Percentiles rank a stretch among this genome's conserved stretches.
Conservation (phyloP, 2,888 invertebrate species). For the Mermis nigrescens region DNA sequence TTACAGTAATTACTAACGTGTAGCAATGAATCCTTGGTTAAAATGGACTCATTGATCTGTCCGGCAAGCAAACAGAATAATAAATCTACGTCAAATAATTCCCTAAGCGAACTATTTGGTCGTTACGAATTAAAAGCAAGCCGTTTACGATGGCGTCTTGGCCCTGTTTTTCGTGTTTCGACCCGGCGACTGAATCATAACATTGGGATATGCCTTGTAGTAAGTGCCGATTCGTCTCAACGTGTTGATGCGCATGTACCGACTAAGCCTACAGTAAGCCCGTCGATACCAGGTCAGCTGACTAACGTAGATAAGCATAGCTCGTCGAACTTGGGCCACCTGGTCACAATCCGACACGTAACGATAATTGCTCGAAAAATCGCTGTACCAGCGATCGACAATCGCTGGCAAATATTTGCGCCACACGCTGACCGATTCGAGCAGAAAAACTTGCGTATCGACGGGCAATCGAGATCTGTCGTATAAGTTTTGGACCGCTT, state of each 20-base stretch:
- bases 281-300: conserved; percentile 82
- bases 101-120: too few relatives aligned
- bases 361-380: conserved; percentile 21
- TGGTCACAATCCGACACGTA: conserved; percentile 21
- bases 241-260: conserved; percentile 76
- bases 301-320: conserved; percentile 52
- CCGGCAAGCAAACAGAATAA: too few relatives aligned
- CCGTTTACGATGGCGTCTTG: too few relatives aligned
- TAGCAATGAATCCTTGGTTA: too few relatives aligned
- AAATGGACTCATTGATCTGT: too few relatives aligned
- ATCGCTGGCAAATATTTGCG: conserved; percentile 32
- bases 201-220: too few relatives aligned
- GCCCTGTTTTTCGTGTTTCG: too few relatives aligned
- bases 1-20: too few relatives aligned
- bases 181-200: too few relatives aligned
- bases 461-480: conserved; percentile 19
- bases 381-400: conserved; percentile 30
- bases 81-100: too few relatives aligned
- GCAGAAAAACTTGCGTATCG: conserved; percentile 20
- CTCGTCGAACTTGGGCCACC: conserved; percentile 34
- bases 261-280: conserved; percentile 64
- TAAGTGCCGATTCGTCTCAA: conserved; percentile 34
- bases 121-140: too few relatives aligned
- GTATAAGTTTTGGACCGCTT: conserved; percentile 19
- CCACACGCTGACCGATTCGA: conserved; percentile 29